These are phyloP conservation scores for Chaetogeoica ovagalla DNA, from an alignment of 2,888 invertebrate genomes.

Conservation along the genomic window DNA sequence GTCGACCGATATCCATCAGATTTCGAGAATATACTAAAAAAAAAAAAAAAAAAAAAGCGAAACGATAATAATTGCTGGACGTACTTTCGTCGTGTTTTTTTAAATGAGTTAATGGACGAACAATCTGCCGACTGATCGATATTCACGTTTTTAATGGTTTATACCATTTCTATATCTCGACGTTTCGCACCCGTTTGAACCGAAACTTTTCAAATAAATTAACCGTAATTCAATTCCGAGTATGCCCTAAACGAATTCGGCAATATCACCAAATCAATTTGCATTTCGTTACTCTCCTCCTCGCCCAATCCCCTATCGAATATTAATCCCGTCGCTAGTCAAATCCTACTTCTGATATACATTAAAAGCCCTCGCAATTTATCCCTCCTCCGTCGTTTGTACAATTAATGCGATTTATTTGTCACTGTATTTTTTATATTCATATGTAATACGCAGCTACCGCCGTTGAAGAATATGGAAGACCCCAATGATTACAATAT, in stretches of 20 bases:
- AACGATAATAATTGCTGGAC: background rate
- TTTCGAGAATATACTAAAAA: background rate
- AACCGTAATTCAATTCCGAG: slow-evolving; percentile 22
- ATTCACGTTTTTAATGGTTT: background rate
- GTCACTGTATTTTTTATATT: slow-evolving; percentile 50
- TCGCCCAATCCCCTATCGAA: background rate
- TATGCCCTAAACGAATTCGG: slow-evolving; percentile 14
- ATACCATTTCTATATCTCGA: background rate
- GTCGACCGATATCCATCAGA: background rate
- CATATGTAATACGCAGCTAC: slow-evolving; percentile 64
- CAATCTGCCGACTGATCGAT: background rate
- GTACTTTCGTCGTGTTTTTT: background rate
- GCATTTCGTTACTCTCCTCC: slow-evolving; percentile 26
- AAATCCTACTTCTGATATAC: slow-evolving; percentile 1
- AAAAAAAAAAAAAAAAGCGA: background rate
- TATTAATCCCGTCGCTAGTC: slow-evolving; percentile 3
- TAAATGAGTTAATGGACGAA: background rate
- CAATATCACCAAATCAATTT: slow-evolving; percentile 25
- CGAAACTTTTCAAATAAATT: slow-evolving; percentile 47
- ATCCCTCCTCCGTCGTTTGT: background rate
- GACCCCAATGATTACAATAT: slow-evolving; percentile 83
- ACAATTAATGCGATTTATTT: slow-evolving; percentile 41
- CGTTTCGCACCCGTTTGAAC: background rate
- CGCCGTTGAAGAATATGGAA: slow-evolving; percentile 76
- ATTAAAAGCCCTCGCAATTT: background rate